Evolutionary conservation across 2,797 vertebrate genomes (phyloP).

Genomic region (Carapus acus): DNA sequence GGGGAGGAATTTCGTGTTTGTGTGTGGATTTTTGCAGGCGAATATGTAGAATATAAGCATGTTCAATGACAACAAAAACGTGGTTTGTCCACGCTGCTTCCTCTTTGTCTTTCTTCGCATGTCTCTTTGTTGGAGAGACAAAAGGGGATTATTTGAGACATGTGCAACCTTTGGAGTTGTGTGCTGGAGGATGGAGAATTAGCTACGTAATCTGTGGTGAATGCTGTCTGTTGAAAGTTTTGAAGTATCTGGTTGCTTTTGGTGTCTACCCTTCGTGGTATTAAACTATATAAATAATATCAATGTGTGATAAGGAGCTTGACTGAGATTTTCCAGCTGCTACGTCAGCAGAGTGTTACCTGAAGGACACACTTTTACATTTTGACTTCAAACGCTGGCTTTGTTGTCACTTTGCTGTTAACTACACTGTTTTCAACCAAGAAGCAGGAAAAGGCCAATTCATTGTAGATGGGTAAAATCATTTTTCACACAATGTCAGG

Average conservation of each 20-base stretch:
- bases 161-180: no score
- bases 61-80: no score
- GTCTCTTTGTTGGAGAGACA: no score
- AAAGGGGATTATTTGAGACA: no score
- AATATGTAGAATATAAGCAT: no score
- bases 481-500: not conserved
- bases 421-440: conserved; percentile 14
- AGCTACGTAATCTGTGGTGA: not conserved
- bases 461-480: conserved; percentile 1
- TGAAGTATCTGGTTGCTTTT: not conserved
- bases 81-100: no score
- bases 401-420: conserved; percentile 15
- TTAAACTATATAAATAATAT: conserved; percentile 8
- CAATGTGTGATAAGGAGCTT: conserved; percentile 17
- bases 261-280: conserved; percentile 14
- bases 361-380: conserved; percentile 21
- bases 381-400: conserved; percentile 6
- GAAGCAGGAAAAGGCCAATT: conserved; percentile 14
- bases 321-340: conserved; percentile 28
- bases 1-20: no score
- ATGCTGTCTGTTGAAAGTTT: not conserved
- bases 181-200: no score
- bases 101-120: no score
- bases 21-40: no score
- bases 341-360: conserved; percentile 2